Conservation (phyloP, 2,888 invertebrate genomes). For the Icerya purchasi region DNA sequence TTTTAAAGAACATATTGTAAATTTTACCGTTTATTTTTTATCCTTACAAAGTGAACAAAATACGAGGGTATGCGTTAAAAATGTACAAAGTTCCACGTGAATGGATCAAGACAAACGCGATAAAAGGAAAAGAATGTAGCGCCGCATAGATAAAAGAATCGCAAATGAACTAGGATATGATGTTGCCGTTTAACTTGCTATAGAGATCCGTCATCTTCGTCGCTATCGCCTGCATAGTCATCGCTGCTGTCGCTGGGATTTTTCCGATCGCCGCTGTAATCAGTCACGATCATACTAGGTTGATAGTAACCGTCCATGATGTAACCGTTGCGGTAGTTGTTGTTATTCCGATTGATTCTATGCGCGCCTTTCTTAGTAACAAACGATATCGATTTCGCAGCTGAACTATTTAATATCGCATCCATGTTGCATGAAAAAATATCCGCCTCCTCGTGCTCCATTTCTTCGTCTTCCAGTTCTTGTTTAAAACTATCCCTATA, state of each 20-base stretch:
- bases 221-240: conserved; percentile 16
- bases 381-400: neutral
- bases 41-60: too few relatives aligned
- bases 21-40: too few relatives aligned
- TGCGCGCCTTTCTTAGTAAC: neutral
- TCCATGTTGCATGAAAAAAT: conserved; percentile 11
- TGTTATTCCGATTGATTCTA: neutral
- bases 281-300: conserved; percentile 6
- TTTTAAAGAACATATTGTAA: too few relatives aligned
- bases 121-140: too few relatives aligned
- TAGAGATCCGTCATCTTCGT: conserved; percentile 21
- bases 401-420: conserved; percentile 7
- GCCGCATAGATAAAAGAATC: too few relatives aligned
- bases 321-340: neutral
- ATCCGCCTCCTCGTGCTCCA: neutral
- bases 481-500: neutral
- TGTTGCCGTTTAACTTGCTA: too few relatives aligned
- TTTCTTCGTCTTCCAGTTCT: conserved; percentile 6
- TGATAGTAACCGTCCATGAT: neutral
- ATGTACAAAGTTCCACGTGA: too few relatives aligned
- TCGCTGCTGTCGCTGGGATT: conserved; percentile 17
- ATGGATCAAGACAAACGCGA: too few relatives aligned
- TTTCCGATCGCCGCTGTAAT: conserved; percentile 5
- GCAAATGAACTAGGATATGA: too few relatives aligned
- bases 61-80: too few relatives aligned